These are phyloP conservation scores for Vombatus ursinus DNA, from an alignment of 2,113 vertebrate species.

Conservation along the genomic window DNA sequence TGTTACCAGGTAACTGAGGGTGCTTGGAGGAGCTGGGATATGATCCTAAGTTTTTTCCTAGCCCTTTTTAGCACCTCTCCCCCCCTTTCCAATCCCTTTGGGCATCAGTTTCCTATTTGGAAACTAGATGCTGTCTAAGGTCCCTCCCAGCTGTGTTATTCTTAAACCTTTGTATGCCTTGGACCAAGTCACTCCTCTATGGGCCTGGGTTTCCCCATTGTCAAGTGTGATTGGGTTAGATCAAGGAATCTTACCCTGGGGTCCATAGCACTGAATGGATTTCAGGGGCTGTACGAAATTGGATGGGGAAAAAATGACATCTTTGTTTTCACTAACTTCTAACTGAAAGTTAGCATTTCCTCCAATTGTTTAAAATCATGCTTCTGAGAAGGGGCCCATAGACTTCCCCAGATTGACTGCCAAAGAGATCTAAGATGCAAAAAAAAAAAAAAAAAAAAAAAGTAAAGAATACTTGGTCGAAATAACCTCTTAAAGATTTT, in stretches of 20 bases:
- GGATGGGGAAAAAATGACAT: not conserved
- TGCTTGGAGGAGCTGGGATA: not conserved
- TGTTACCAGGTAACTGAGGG: not conserved
- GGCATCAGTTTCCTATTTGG: not conserved
- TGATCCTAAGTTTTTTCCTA: not conserved
- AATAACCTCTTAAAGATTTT: not conserved
- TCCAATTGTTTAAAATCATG: not conserved
- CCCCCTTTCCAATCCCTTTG: not conserved
- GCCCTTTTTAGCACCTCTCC: not conserved
- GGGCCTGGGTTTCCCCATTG: not conserved
- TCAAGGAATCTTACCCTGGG: not conserved
- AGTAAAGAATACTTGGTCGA: not conserved
- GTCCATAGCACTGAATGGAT: not conserved
- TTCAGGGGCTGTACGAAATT: not conserved
- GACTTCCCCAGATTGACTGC: not conserved
- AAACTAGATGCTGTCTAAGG: not conserved
- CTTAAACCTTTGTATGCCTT: not conserved
- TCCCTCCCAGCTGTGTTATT: not conserved
- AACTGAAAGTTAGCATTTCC: not conserved
- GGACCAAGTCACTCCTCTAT: not conserved
- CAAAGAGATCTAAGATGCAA: not conserved
- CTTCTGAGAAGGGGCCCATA: not conserved
- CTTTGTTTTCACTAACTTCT: not conserved
- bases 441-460: not conserved
- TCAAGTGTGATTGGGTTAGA: not conserved